Evolutionary conservation across 2,113 vertebrate genomes (phyloP), one percentile per base, ranked within the genome.

Genomic region (Oncorhynchus clarkii): DNA sequence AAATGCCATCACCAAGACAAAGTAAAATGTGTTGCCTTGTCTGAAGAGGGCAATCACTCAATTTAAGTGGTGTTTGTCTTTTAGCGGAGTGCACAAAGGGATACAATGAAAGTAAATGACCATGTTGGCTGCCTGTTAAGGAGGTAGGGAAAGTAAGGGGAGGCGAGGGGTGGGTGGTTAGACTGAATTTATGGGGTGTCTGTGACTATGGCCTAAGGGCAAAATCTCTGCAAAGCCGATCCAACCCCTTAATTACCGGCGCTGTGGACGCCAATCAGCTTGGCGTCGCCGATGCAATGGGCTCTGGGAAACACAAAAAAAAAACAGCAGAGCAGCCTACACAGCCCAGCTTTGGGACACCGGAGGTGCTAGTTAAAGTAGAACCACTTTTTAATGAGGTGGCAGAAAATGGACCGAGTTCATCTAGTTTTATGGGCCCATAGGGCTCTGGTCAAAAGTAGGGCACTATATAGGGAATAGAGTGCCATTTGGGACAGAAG

Each of bases 301-400:
- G 79, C 72, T 82, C 73, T 66, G 73, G 9, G 39, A 45, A 45
- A 45, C 39, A 45, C 9, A 54, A 18, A 51, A 51, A 54, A 54
- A 54, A 54, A 14, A 0, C 51, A 12, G 39, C 39, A 45, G 39
- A 11, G 18, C n/a, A 20, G 18, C 14, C 18, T 20, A 60, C 57
- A 67, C 57, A 67, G 6, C 22, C n/a, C 14, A n/a, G 59, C 72
- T 6, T 11, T 45, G 39, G 22, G 66, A 12, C 66, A 31, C 29
- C 7, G 29, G 66, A 74, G 69, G 31, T 65, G 80, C 12, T 71
- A 72, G 9, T 5, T 68, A 48, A 70, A 13, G 39, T 18, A 54
- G 1, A 27, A 70, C 5, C 29, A 2, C 78, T 22, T 72, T 85
- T 80, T 87, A 86, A 90, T 84, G 84, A 88, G 81, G 77, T 73